Evolutionary conservation across 2,113 vertebrate genomes (phyloP).

Genomic region (rat (Rattus norvegicus)): DNA sequence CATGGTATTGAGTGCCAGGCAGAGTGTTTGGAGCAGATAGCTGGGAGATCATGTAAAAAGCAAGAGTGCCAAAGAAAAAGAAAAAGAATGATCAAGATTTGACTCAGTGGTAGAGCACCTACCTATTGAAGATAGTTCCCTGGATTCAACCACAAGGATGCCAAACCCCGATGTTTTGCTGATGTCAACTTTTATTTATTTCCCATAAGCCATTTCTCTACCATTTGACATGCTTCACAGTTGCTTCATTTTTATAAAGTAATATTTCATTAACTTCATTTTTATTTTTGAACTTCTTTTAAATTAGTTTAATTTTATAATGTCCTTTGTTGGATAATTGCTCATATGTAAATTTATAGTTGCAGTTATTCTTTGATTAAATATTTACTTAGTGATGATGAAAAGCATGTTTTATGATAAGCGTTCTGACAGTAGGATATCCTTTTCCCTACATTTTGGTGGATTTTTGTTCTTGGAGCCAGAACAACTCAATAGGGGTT

Average conservation of each 20-base stretch:
- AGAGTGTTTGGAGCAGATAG: neutral
- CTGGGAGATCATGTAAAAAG: neutral
- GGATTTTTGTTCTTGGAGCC: neutral
- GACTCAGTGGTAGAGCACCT: neutral
- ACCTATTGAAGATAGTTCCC: neutral
- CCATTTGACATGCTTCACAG: neutral
- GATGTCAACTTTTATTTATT: neutral
- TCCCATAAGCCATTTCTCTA: neutral
- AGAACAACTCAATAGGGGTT: slow-evolving; percentile 10
- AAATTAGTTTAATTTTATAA: neutral
- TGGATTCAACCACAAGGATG: neutral
- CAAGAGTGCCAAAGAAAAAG: neutral
- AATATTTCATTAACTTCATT: neutral
- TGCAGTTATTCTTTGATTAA: slow-evolving; percentile 8
- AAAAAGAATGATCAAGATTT: neutral
- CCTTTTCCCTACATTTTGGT: neutral
- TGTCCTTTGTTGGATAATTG: slow-evolving; percentile 7
- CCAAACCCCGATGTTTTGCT: neutral
- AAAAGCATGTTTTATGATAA: slow-evolving; percentile 13
- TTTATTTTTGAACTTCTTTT: slow-evolving; percentile 22
- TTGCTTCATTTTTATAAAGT: neutral
- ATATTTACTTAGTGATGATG: slow-evolving; percentile 27
- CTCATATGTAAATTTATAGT: slow-evolving; percentile 8
- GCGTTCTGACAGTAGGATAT: slow-evolving; percentile 7
- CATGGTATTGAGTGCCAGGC: neutral